Conservation (phyloP, 2,797 vertebrate genomes). For the Scolopax bukidnonensis region DNA sequence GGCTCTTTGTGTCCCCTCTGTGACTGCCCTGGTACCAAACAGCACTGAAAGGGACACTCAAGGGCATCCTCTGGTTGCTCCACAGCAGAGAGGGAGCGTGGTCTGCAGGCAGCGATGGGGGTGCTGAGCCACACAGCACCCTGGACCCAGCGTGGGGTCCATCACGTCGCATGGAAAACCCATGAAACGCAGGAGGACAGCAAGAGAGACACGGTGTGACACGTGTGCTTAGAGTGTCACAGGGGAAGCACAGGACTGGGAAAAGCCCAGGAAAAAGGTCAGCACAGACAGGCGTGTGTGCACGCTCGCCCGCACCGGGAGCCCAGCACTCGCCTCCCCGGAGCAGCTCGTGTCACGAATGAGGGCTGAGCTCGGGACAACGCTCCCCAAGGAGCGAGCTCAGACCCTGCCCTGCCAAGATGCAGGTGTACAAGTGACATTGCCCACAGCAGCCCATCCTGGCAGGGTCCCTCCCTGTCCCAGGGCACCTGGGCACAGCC, state of each 20-base stretch:
- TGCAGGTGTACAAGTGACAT: background rate
- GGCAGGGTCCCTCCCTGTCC: background rate
- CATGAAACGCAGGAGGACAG: background rate
- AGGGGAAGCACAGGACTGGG: constrained; percentile 5
- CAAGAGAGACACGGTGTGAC: accelerated
- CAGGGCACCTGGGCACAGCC: accelerated
- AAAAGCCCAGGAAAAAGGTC: constrained; percentile 53
- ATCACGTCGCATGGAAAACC: background rate
- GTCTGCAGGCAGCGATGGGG: background rate
- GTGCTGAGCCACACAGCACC: background rate
- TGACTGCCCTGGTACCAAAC: accelerated
- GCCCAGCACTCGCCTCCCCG: background rate
- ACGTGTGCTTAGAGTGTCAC: background rate
- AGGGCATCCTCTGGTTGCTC: background rate
- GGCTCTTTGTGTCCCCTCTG: background rate
- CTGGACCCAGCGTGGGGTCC: background rate
- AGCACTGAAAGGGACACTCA: background rate
- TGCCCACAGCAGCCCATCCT: background rate
- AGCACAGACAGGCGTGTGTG: background rate
- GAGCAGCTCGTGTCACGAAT: background rate
- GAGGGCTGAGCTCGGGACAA: background rate
- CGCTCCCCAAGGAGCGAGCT: accelerated
- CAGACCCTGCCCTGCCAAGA: background rate
- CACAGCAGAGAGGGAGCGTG: background rate
- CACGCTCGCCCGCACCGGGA: background rate